Evolutionary conservation across 2,888 invertebrate genomes (phyloP).

Genomic region (Lepidochrysops patricia): DNA sequence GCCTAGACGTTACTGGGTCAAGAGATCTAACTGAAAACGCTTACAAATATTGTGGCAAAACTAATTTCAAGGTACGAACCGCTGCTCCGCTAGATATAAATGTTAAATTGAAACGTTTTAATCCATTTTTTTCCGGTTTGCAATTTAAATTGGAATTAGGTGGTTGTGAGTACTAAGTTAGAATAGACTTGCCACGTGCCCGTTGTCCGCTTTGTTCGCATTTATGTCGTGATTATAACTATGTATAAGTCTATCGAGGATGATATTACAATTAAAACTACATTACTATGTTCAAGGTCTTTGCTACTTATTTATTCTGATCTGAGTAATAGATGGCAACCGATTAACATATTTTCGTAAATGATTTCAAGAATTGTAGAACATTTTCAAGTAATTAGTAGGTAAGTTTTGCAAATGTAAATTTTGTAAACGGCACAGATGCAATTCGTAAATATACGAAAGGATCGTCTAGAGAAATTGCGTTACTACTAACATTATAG

Average conservation of each 20-base stretch:
- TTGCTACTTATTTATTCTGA: no score
- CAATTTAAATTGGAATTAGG: not conserved
- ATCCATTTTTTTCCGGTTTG: not conserved
- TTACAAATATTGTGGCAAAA: not conserved
- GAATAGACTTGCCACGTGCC: not conserved
- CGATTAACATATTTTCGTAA: no score
- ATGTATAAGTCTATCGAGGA: not conserved
- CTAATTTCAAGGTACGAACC: not conserved
- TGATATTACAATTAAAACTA: no score
- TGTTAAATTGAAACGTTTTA: not conserved
- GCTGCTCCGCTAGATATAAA: not conserved
- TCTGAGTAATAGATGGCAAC: no score
- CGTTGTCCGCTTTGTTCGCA: not conserved
- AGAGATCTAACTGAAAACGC: not conserved
- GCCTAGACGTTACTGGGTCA: constrained; percentile 1
- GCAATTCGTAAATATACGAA: no score
- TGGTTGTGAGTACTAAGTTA: not conserved
- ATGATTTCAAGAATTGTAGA: no score
- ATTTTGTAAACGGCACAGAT: no score
- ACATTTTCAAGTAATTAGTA: no score
- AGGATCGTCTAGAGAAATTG: no score
- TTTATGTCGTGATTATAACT: not conserved
- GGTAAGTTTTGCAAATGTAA: no score
- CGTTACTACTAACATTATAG: not conserved
- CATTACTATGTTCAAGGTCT: no score